Evolutionary conservation across 1,140 invertebrate species (phyloP), one percentile per base, ranked within the genome.

Genomic region (Lepeophtheirus salmonis): DNA sequence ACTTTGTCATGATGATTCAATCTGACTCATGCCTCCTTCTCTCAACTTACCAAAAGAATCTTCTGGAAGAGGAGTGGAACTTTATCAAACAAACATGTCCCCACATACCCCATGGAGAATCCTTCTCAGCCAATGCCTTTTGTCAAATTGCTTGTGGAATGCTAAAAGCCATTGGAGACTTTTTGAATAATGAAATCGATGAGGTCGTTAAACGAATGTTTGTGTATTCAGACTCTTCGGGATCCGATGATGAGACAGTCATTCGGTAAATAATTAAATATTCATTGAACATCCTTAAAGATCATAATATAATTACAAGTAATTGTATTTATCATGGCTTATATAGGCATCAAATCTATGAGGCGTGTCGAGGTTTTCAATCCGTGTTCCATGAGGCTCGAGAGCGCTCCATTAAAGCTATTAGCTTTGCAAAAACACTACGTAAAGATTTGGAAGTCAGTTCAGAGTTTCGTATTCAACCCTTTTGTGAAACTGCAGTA

Each of bases 21-120:
- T 78, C 81, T 54, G 76, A 82, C 55, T 78, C 74, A 26, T 67
- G 70, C 51, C 21, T 62, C 12, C 69, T 69, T 14, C 63, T 68
- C 16, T 72, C 70, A 1, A 64, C 66, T 17, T 78, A 81, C 50
- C 78, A 83, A 64, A 86, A 84, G 66, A 83, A 79, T 66, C 75
- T 83, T 10, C 73, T 87, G n/a, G 82, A 86, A 68, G 80, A 83
- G 64, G 84, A 87, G 66, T 87, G 84, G 83, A 74, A 73, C 57
- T 86, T 86, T 67, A 79, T 82, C 0, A 80, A 81, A 66, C 70
- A 76, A 1, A 78, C 83, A 25, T 79, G 79, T 64, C 76, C 79
- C 3, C 76, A 82, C 72, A 81, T 87, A 51, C 75, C 76, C 13
- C 77, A 78, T 53, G 83, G 81, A 58, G 77, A 80, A 65, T 74